phyloP scores from a whole-genome alignment of 2,888 invertebrate species.

The Linnaemya tessellans region DNA sequence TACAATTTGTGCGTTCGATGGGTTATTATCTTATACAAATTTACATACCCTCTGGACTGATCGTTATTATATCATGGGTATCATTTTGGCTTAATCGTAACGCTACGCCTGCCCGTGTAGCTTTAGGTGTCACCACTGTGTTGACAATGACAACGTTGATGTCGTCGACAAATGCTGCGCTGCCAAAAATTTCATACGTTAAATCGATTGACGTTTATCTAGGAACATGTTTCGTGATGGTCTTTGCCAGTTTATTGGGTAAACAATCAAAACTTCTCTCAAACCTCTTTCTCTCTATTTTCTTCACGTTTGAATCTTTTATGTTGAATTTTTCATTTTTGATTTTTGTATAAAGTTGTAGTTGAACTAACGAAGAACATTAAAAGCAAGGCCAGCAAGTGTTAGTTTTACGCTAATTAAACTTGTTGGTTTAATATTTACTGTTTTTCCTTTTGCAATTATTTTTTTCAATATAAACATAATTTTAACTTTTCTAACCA shows the following conservation, averaged over 20 bases:
- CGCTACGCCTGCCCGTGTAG: slow-evolving; percentile 96
- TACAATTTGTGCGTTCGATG: slow-evolving; percentile 98
- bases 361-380: slow-evolving; percentile 5
- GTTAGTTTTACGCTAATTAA: neutral
- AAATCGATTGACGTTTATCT: slow-evolving; percentile 98
- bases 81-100: slow-evolving; percentile 98
- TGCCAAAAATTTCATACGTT: slow-evolving; percentile 99
- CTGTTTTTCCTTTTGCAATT: neutral
- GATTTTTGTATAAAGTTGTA: slow-evolving; percentile 51
- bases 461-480: slow-evolving; percentile 7
- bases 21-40: slow-evolving; percentile 99
- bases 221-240: slow-evolving; percentile 99
- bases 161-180: slow-evolving; percentile 97
- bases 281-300: slow-evolving; percentile 56
- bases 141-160: slow-evolving; percentile 99
- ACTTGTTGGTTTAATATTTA: slow-evolving; percentile 5
- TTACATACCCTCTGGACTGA: slow-evolving; percentile 98
- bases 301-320: slow-evolving; percentile 53
- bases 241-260: slow-evolving; percentile 98
- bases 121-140: slow-evolving; percentile 97
- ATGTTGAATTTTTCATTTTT: slow-evolving; percentile 25
- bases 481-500: slow-evolving; percentile 28
- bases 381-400: neutral
- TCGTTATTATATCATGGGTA: slow-evolving; percentile 98
- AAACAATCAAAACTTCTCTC: slow-evolving; percentile 82